Evolutionary conservation across 2,888 invertebrate species (phyloP).

Genomic region (Polymixis lichenea): DNA sequence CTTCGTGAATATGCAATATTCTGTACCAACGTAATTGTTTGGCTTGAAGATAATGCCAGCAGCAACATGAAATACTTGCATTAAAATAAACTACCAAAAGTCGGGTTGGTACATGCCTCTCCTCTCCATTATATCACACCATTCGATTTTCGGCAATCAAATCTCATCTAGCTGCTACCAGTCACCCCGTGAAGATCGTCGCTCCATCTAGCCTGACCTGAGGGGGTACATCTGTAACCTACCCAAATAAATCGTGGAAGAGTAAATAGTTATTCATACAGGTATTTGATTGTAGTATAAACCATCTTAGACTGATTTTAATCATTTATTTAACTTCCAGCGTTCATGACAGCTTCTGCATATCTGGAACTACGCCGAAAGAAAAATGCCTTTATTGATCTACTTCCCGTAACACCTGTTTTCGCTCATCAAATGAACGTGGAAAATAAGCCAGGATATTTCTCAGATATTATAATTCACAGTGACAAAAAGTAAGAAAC

Average conservation of each 20-base stretch:
- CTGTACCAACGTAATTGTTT: neutral
- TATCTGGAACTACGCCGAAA: conserved; percentile 87
- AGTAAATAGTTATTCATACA: neutral
- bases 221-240: no score
- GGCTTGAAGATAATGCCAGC: neutral
- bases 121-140: no score
- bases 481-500: conserved; percentile 89
- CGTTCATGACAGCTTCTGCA: conserved; percentile 90
- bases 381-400: conserved; percentile 82
- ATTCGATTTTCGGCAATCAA: no score
- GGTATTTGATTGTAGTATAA: neutral
- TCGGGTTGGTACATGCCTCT: neutral
- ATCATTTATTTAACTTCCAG: conserved; percentile 77
- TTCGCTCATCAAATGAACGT: conserved; percentile 90
- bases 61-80: neutral
- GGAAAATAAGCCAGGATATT: conserved; percentile 90
- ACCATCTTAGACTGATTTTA: neutral
- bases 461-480: conserved; percentile 91
- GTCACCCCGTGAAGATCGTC: no score
- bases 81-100: neutral
- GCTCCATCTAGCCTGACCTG: no score
- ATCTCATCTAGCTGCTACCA: no score
- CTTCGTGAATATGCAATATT: neutral
- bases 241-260: neutral
- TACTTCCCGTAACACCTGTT: conserved; percentile 91